Percentiles rank a stretch among this genome's conserved stretches.
These are phyloP conservation scores for Bos javanicus DNA, from an alignment of 2,113 vertebrate genomes.

Conservation along the genomic window DNA sequence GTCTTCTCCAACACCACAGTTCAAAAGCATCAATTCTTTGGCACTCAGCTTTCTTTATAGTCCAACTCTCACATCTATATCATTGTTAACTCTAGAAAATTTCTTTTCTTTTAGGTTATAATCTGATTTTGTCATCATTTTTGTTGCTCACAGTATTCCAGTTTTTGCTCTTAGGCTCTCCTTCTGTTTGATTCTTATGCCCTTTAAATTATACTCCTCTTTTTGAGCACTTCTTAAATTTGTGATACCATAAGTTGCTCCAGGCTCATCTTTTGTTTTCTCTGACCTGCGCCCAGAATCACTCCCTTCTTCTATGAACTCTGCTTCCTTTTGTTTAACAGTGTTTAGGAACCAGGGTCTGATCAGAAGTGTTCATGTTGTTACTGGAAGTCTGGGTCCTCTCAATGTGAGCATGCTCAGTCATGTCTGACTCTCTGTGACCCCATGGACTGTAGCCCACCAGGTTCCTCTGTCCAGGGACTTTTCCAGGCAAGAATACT, in stretches of 20 bases:
- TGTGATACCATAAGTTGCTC: not conserved
- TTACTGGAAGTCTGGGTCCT: not conserved
- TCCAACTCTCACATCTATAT: rapidly evolving
- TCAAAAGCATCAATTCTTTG: not conserved
- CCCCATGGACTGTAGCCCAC: not conserved
- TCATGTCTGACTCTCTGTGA: not conserved
- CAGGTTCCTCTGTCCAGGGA: not conserved
- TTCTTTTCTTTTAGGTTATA: not conserved
- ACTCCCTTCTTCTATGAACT: not conserved
- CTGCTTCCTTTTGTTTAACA: not conserved
- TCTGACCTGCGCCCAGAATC: too few relatives aligned
- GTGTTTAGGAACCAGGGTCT: not conserved
- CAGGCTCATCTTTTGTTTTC: not conserved
- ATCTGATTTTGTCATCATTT: not conserved
- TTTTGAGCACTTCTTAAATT: not conserved
- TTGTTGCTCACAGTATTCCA: not conserved
- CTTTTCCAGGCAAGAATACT: not conserved
- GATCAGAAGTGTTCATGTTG: not conserved
- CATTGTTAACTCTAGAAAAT: not conserved
- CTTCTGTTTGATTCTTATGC: not conserved
- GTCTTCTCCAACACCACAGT: not conserved
- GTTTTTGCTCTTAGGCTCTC: not conserved
- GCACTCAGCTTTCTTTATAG: not conserved
- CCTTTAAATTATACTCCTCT: not conserved
- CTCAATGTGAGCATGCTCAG: not conserved